These are phyloP conservation scores for Enteromius argenteus DNA, from an alignment of 2,797 vertebrate species.

Conservation along the genomic window DNA sequence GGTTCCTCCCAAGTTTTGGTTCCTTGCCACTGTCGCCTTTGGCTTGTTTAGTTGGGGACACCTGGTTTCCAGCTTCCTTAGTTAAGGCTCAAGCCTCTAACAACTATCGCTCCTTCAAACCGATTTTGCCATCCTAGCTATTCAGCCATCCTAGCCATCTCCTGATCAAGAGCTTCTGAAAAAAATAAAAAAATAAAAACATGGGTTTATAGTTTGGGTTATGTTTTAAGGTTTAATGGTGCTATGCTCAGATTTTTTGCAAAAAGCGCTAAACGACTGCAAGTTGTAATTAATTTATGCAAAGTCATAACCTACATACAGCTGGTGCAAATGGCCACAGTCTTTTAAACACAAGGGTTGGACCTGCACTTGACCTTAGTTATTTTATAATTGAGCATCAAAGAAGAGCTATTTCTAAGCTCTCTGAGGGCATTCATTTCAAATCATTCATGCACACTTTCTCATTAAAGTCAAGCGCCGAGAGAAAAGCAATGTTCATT, in stretches of 20 bases:
- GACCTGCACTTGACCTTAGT: not conserved
- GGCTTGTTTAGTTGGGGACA: too few species aligned
- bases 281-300: not conserved
- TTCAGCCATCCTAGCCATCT: not conserved
- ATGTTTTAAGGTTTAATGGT: not conserved
- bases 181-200: too few species aligned
- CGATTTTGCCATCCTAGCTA: too few species aligned
- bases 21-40: too few species aligned
- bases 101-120: too few species aligned
- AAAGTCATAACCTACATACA: not conserved
- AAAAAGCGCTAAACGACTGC: not conserved
- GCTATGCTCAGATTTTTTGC: not conserved
- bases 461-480: conserved; percentile 12
- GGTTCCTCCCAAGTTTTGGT: too few species aligned
- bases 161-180: not conserved
- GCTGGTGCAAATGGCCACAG: not conserved
- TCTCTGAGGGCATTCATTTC: conserved; percentile 11
- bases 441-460: conserved; percentile 24
- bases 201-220: not conserved
- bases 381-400: not conserved
- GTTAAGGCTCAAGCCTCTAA: too few species aligned
- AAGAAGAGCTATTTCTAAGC: not conserved
- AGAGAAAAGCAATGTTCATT: conserved; percentile 15
- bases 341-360: not conserved
- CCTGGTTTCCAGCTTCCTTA: too few species aligned